Percentiles rank a stretch among this genome's conserved stretches.
Evolutionary conservation across 2,797 vertebrate species (phyloP).

Genomic region (Nannoperca australis): DNA sequence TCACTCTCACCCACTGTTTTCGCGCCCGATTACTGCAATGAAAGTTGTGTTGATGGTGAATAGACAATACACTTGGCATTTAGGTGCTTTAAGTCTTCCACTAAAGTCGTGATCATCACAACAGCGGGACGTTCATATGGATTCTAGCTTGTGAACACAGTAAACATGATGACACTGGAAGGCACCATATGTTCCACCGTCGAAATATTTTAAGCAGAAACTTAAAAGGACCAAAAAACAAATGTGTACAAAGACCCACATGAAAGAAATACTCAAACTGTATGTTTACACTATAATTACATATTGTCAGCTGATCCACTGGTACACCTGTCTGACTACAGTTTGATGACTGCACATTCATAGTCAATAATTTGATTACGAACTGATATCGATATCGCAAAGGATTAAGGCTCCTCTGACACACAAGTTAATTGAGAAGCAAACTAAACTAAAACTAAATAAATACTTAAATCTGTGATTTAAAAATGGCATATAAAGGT

Average conservation of each 20-base stretch:
- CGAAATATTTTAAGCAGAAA: not conserved
- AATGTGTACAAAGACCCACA: not conserved
- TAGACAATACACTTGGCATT: slow-evolving; percentile 10
- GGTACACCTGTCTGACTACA: not conserved
- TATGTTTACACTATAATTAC: not conserved
- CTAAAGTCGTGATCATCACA: slow-evolving; percentile 41
- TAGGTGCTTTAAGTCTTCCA: slow-evolving; percentile 28
- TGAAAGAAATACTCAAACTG: not conserved
- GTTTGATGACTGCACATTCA: too few relatives aligned
- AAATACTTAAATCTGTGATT: not conserved
- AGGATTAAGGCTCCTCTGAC: not conserved
- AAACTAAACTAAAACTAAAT: not conserved
- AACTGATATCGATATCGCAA: not conserved
- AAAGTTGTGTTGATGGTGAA: slow-evolving; percentile 18
- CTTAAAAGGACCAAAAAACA: not conserved
- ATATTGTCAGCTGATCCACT: not conserved
- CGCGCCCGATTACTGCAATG: slow-evolving; percentile 20
- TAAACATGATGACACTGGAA: slow-evolving; percentile 7
- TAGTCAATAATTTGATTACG: not conserved
- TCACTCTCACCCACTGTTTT: slow-evolving; percentile 44
- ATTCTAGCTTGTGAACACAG: slow-evolving; percentile 7
- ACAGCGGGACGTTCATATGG: slow-evolving; percentile 41
- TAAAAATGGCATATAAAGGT: not conserved
- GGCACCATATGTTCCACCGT: slow-evolving; percentile 23
- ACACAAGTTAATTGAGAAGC: not conserved